These are phyloP conservation scores for Chionoecetes opilio DNA, from an alignment of 1,140 invertebrate species.

Conservation along the genomic window DNA sequence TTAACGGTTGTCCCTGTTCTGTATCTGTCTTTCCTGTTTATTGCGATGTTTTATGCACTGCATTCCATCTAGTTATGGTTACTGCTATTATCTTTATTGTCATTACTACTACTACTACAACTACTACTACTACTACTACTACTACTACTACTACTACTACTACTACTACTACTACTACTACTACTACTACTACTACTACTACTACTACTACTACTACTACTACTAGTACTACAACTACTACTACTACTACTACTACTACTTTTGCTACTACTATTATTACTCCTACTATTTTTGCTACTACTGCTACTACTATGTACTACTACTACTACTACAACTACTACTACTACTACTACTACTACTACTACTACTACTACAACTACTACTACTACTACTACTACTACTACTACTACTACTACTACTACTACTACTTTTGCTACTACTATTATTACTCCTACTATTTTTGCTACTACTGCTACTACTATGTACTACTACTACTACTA, in stretches of 20 bases:
- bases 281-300: background rate
- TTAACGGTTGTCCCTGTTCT: too few species aligned
- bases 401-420: background rate
- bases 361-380: background rate
- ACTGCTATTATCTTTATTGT: too few species aligned
- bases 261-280: too few species aligned
- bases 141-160: conserved; percentile 30
- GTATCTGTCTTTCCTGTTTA: background rate
- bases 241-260: too few species aligned
- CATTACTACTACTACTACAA: background rate
- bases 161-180: conserved; percentile 18
- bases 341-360: background rate
- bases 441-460: background rate
- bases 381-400: background rate
- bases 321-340: background rate
- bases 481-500: background rate
- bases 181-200: conserved; percentile 1
- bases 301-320: conserved; percentile 29
- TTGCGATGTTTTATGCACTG: too few species aligned
- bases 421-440: background rate
- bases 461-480: background rate
- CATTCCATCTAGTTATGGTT: too few species aligned
- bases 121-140: conserved; percentile 28
- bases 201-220: conserved; percentile 3
- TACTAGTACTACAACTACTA: too few species aligned